Conservation (phyloP, 2,888 invertebrate genomes). For the Chorisops tibialis region DNA sequence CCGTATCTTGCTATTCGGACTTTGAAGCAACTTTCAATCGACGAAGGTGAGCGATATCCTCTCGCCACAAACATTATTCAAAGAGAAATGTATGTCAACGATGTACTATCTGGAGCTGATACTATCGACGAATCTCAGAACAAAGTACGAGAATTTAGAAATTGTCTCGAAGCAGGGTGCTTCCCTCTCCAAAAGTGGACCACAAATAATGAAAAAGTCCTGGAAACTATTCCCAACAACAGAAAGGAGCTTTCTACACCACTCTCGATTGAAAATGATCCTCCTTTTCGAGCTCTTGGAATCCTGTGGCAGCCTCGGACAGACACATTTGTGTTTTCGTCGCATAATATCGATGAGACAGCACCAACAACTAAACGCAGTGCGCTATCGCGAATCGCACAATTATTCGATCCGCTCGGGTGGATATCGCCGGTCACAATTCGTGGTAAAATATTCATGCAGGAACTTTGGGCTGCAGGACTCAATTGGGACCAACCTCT, state of each 20-base stretch:
- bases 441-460: slow-evolving; percentile 19
- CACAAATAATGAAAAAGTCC: background rate
- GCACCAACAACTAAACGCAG: too few relatives aligned
- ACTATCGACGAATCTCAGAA: too few relatives aligned
- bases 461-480: slow-evolving; percentile 5
- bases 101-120: too few relatives aligned
- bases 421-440: slow-evolving; percentile 23
- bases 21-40: too few relatives aligned
- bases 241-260: background rate
- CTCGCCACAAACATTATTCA: slow-evolving; percentile 3
- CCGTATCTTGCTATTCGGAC: background rate
- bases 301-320: slow-evolving; percentile 18
- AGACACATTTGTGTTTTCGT: slow-evolving; percentile 22
- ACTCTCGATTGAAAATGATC: slow-evolving; percentile 8
- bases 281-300: too few relatives aligned
- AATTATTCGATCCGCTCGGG: too few relatives aligned
- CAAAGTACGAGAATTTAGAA: too few relatives aligned
- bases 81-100: too few relatives aligned
- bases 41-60: too few relatives aligned
- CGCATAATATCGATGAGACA: too few relatives aligned
- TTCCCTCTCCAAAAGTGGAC: slow-evolving; percentile 21
- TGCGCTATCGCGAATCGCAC: too few relatives aligned
- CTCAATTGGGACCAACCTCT: slow-evolving; percentile 12
- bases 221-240: too few relatives aligned
- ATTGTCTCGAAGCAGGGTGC: slow-evolving; percentile 14